Percentiles rank a stretch among this genome's conserved stretches.
These are phyloP conservation scores for Pleuronectes platessa DNA, from an alignment of 2,113 vertebrate species.

Conservation along the genomic window DNA sequence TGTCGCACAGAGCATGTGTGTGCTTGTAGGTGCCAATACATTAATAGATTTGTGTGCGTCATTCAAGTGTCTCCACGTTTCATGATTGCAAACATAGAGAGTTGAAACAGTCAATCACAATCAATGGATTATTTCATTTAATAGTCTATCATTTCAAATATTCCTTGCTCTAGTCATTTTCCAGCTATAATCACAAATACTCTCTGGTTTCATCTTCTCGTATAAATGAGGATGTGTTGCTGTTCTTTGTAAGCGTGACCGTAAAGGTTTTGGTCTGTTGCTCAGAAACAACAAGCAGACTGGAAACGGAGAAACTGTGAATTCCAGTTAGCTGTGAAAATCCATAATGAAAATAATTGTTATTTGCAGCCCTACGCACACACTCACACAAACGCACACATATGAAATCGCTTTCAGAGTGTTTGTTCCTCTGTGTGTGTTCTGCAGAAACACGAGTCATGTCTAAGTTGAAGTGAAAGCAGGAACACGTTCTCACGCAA, in stretches of 20 bases:
- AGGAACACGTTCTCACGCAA: conserved; percentile 43
- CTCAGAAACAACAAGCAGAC: not conserved
- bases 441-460: conserved; percentile 31
- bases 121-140: not conserved
- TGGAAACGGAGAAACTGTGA: not conserved
- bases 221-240: not conserved
- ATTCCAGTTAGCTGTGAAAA: not conserved
- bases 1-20: conserved; percentile 23
- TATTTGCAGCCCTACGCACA: not conserved
- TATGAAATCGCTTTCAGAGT: not conserved
- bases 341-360: not conserved
- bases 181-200: too few species aligned
- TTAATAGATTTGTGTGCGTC: conserved; percentile 2
- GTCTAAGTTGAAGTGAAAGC: conserved; percentile 64
- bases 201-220: too few species aligned
- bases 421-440: conserved; percentile 20
- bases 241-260: not conserved
- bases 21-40: conserved; percentile 13
- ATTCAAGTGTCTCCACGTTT: not conserved
- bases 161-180: too few species aligned
- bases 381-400: not conserved
- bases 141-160: too few species aligned
- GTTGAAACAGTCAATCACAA: too few species aligned
- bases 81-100: not conserved
- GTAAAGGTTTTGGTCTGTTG: not conserved